phyloP scores from a whole-genome alignment of 2,888 invertebrate species.

The Spialia ferax region DNA sequence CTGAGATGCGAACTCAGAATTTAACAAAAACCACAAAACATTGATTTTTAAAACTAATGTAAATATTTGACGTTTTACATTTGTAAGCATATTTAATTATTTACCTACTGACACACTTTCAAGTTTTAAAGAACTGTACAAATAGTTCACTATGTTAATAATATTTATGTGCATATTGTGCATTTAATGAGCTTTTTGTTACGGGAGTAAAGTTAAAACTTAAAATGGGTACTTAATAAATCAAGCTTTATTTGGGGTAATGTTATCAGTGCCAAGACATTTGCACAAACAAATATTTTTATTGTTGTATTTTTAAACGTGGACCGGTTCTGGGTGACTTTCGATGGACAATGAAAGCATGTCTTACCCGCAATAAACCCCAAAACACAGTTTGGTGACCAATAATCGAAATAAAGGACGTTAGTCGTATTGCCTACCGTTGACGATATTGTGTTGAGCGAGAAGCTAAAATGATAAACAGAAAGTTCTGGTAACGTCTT shows the following conservation, averaged over 20 bases:
- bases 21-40: too few species aligned
- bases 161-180: background rate
- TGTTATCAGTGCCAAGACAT: conserved; percentile 9
- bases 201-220: background rate
- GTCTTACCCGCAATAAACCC: conserved; percentile 29
- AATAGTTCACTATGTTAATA: too few species aligned
- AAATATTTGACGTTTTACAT: background rate
- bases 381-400: conserved; percentile 27
- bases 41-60: background rate
- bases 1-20: background rate
- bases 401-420: conserved; percentile 14
- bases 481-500: too few species aligned
- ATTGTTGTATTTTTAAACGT: background rate
- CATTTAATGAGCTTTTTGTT: background rate
- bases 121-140: background rate
- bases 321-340: conserved; percentile 23
- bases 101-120: background rate
- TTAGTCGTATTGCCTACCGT: background rate
- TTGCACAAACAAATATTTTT: background rate
- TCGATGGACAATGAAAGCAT: conserved; percentile 22
- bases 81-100: background rate
- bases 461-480: too few species aligned
- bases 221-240: conserved; percentile 24
- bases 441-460: background rate
- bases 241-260: background rate